These are phyloP conservation scores for Crypturellus undulatus DNA, from an alignment of 2,113 vertebrate species.

Conservation along the genomic window DNA sequence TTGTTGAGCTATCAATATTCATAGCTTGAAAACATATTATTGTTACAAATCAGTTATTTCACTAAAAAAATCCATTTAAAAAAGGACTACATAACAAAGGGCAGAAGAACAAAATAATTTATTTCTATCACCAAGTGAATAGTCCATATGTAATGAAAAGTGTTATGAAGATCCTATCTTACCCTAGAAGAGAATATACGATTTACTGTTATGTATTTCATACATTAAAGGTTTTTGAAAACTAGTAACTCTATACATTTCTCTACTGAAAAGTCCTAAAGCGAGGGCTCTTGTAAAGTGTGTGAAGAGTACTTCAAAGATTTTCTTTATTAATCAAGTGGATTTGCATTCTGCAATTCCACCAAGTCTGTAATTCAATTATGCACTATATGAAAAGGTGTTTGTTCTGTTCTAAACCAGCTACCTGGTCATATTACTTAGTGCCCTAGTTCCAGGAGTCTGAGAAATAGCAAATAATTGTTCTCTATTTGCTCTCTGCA, in stretches of 20 bases:
- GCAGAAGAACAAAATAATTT: conserved; percentile 52
- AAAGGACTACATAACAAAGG: conserved; percentile 40
- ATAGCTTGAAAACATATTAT: conserved; percentile 62
- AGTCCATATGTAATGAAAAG: conserved; percentile 50
- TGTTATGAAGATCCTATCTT: conserved; percentile 61
- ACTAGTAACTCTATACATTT: not conserved
- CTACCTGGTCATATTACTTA: not conserved
- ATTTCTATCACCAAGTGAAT: conserved; percentile 51
- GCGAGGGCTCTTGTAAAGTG: not conserved
- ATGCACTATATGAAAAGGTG: not conserved
- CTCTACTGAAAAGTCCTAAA: not conserved
- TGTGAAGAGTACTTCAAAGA: not conserved
- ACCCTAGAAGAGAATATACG: conserved; percentile 34
- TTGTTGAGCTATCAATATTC: conserved; percentile 73
- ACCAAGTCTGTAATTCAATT: not conserved
- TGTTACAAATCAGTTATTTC: conserved; percentile 61
- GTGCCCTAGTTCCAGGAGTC: not conserved
- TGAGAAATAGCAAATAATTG: not conserved
- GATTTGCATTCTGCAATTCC: not conserved
- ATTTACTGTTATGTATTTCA: conserved; percentile 17
- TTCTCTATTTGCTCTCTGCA: not conserved
- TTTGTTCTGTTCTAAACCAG: not conserved
- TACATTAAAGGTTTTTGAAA: not conserved
- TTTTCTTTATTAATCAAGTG: not conserved
- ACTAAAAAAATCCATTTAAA: conserved; percentile 66